These are phyloP conservation scores for Drymonia ruficornis DNA, from an alignment of 2,888 invertebrate genomes.

Conservation along the genomic window DNA sequence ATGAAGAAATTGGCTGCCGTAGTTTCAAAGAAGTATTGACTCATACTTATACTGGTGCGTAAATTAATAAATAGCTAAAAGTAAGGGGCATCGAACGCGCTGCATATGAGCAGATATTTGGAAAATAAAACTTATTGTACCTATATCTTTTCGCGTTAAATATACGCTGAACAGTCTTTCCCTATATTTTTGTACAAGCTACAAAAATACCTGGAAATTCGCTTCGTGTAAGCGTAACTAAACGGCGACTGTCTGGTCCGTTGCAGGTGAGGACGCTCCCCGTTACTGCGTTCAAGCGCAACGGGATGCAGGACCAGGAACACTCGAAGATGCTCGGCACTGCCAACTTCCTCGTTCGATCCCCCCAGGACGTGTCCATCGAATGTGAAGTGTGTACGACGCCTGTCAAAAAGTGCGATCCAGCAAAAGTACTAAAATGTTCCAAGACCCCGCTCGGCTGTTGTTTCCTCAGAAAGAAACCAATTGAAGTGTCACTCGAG, in stretches of 20 bases:
- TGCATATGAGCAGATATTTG: not conserved
- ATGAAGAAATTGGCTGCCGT: slow-evolving; percentile 66
- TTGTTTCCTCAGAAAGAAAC: slow-evolving; percentile 55
- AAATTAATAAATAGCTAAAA: slow-evolving; percentile 34
- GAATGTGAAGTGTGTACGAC: slow-evolving; percentile 57
- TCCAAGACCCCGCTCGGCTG: slow-evolving; percentile 39
- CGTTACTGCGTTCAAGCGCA: slow-evolving; percentile 75
- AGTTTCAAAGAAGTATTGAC: slow-evolving; percentile 52
- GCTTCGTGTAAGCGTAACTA: slow-evolving; percentile 39
- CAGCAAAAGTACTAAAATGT: slow-evolving; percentile 62
- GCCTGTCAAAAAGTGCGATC: slow-evolving; percentile 57
- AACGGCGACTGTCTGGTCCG: slow-evolving; percentile 61
- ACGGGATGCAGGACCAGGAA: slow-evolving; percentile 79
- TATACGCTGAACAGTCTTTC: slow-evolving; percentile 2
- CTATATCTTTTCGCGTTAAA: not conserved
- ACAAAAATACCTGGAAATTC: slow-evolving; percentile 28
- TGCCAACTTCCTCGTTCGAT: slow-evolving; percentile 67
- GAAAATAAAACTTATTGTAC: too few relatives aligned
- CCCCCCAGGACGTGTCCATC: slow-evolving; percentile 66
- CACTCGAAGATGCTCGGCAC: slow-evolving; percentile 69
- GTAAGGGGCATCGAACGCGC: not conserved
- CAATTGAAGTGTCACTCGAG: slow-evolving; percentile 63
- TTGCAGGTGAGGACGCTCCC: slow-evolving; percentile 77
- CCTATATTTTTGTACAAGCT: slow-evolving; percentile 11
- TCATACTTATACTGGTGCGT: slow-evolving; percentile 50